phyloP scores from a whole-genome alignment of 1,140 invertebrate genomes.

The Phenacoccus solenopsis region DNA sequence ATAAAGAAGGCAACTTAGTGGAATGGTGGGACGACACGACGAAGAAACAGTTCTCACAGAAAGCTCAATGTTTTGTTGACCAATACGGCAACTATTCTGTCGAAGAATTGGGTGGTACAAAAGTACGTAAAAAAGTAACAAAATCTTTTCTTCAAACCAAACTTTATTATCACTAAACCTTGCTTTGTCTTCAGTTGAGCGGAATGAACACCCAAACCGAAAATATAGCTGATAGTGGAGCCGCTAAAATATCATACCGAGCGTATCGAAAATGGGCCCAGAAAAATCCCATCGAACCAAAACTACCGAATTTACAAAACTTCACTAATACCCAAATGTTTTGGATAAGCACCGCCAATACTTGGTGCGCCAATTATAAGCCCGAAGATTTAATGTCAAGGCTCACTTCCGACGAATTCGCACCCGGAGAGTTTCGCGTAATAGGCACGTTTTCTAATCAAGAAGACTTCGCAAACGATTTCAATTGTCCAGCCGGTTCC shows the following conservation, averaged over 20 bases:
- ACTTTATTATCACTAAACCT: no score
- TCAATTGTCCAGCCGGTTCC: constrained; percentile 56
- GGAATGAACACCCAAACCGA: constrained; percentile 71
- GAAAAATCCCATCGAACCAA: constrained; percentile 31
- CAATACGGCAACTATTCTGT: constrained; percentile 71
- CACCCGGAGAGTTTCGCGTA: constrained; percentile 59
- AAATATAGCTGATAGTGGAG: constrained; percentile 84
- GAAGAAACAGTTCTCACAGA: constrained; percentile 51
- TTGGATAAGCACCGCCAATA: no score
- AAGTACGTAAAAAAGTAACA: no score
- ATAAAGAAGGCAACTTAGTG: constrained; percentile 54
- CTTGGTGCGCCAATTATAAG: constrained; percentile 59
- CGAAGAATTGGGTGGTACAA: no score
- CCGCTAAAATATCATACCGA: constrained; percentile 59
- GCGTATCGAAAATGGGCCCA: constrained; percentile 50
- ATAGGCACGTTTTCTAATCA: constrained; percentile 72
- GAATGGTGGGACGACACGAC: constrained; percentile 78
- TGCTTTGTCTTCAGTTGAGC: no score
- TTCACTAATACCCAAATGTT: no score
- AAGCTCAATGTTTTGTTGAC: constrained; percentile 72
- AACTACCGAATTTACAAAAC: constrained; percentile 60
- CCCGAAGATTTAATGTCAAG: constrained; percentile 45
- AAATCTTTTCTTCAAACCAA: no score
- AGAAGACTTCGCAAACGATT: constrained; percentile 65
- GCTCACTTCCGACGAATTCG: constrained; percentile 57